Evolutionary conservation across 2,113 vertebrate genomes (phyloP), one percentile per base, ranked within the genome.

Genomic region (Holacanthus passer): DNA sequence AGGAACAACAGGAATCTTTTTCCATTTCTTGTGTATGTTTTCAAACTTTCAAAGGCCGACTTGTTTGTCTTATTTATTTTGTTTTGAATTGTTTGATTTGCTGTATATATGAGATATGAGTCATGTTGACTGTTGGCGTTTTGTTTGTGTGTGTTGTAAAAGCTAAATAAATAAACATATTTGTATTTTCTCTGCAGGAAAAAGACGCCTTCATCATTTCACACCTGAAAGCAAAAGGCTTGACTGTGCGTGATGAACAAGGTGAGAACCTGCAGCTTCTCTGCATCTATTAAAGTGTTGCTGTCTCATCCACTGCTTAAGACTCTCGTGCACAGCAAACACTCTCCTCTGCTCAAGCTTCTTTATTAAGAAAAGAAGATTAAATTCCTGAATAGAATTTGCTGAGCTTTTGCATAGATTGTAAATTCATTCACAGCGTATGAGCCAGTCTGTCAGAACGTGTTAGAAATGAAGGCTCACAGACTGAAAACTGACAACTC

Each of bases 181-280:
- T 20, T 45, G 24, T 5, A 0, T 77, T 0, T 7, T 84, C 2
- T 73, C 45, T 90, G 55, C 88, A 99, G 98, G 97, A 98, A 86
- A 99, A 97, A 94, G 96, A 98, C 81, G 90, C 94, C 65, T 99
- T 96, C 82, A 92, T 99, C 74, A 77, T 69, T 41, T 95, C 95
- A 19, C 94, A 95, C 41, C 93, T 99, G 55, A 93, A 93, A 75
- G 88, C 93, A 14, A 96, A 96, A 83, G 97, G 97, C 73, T 85
- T 96, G 93, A 92, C 90, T 43, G 32, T 83, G 59, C 95, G 88
- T 71, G 92, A 97, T 48, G 94, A 95, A 48, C 77, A 95, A 85
- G 97, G 98, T 99, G 63, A 94, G 96, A n/a, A 73, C 20, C 0
- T n/a, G 12, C 29, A 67, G 65, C 29, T 7, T 50, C 37, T 43